These are phyloP conservation scores for Saccostrea echinata DNA, from an alignment of 1,140 invertebrate genomes.

Conservation along the genomic window DNA sequence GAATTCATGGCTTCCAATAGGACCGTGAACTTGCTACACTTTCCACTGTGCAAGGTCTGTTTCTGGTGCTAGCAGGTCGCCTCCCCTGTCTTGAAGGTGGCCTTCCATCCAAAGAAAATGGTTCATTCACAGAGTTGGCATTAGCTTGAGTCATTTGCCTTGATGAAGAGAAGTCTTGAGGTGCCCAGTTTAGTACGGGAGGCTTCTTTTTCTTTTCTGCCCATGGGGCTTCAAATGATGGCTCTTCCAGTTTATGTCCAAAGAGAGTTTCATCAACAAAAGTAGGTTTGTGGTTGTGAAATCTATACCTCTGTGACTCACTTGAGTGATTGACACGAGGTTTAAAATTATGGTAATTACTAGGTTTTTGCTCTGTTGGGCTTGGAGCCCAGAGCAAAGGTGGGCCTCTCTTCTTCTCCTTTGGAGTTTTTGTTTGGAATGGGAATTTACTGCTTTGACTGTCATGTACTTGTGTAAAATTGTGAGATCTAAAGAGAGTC, in stretches of 20 bases:
- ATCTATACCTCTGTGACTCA: slow-evolving; percentile 61
- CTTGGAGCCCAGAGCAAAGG: slow-evolving; percentile 69
- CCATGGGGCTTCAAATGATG: slow-evolving; percentile 74
- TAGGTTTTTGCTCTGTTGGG: slow-evolving; percentile 46
- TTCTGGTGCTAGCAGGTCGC: slow-evolving; percentile 58
- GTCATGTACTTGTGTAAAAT: slow-evolving; percentile 47
- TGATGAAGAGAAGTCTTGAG: slow-evolving; percentile 53
- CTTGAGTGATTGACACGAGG: neutral
- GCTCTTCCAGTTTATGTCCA: slow-evolving; percentile 68
- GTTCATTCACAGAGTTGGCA: slow-evolving; percentile 50
- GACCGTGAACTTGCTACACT: slow-evolving; percentile 50
- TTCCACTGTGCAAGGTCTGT: slow-evolving; percentile 65
- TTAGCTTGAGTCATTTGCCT: slow-evolving; percentile 53
- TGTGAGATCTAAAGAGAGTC: slow-evolving; percentile 66
- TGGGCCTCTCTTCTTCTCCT: slow-evolving; percentile 51
- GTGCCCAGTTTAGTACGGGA: slow-evolving; percentile 53
- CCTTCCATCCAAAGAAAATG: slow-evolving; percentile 62
- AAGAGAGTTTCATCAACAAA: slow-evolving; percentile 74
- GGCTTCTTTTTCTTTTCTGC: slow-evolving; percentile 57
- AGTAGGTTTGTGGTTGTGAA: slow-evolving; percentile 68
- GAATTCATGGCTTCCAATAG: neutral
- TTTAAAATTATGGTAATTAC: slow-evolving; percentile 39
- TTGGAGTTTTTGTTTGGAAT: slow-evolving; percentile 56
- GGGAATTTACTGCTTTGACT: slow-evolving; percentile 55
- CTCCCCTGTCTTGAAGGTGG: slow-evolving; percentile 66